phyloP scores from a whole-genome alignment of 1,140 invertebrate genomes.

The Doryteuthis pealeii region DNA sequence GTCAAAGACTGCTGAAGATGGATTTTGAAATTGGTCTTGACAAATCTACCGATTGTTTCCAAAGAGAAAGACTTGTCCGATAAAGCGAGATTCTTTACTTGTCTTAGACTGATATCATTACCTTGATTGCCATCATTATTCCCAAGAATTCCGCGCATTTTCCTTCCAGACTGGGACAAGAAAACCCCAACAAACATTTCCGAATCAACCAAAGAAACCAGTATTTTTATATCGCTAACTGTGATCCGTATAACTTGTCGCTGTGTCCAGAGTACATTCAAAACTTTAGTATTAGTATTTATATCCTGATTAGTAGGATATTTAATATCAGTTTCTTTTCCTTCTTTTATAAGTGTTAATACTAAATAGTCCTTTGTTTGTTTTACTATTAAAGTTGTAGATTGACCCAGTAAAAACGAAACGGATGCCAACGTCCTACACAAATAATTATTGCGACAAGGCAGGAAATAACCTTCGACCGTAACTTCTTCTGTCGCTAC shows the following conservation, averaged over 20 bases:
- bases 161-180: slow-evolving; percentile 18
- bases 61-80: background rate
- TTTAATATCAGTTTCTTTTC: background rate
- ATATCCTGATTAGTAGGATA: background rate
- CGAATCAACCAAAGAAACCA: no score
- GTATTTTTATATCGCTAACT: no score
- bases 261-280: slow-evolving; percentile 25
- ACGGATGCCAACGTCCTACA: slow-evolving; percentile 30
- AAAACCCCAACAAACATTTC: background rate
- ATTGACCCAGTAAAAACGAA: slow-evolving; percentile 20
- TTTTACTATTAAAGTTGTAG: slow-evolving; percentile 20
- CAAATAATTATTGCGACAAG: slow-evolving; percentile 23
- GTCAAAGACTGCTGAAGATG: background rate
- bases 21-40: background rate
- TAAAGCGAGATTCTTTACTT: background rate
- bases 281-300: background rate
- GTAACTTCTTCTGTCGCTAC: slow-evolving; percentile 14
- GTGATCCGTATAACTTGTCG: slow-evolving; percentile 15
- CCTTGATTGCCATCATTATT: slow-evolving; percentile 11
- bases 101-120: slow-evolving; percentile 12
- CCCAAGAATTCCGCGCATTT: slow-evolving; percentile 14
- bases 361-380: background rate
- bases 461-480: slow-evolving; percentile 28
- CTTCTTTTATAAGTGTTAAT: slow-evolving; percentile 1
- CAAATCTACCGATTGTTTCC: background rate